These are phyloP conservation scores for Conus canariensis DNA, from an alignment of 2,888 invertebrate species.

Conservation along the genomic window DNA sequence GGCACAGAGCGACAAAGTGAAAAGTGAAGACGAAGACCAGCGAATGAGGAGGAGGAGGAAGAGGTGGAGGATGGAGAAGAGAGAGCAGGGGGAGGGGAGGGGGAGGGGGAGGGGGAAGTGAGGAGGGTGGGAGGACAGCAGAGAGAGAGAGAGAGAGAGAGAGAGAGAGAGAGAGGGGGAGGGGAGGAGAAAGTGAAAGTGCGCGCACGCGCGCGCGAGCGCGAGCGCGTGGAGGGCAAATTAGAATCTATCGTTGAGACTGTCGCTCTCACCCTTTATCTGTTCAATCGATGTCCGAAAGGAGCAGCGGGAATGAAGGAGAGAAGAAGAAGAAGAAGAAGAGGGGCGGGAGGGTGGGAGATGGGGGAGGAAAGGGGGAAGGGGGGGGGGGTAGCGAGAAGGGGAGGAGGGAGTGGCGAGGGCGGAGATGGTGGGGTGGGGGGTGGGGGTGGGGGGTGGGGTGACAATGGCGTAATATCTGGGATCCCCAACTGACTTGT, in stretches of 20 bases:
- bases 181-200: neutral
- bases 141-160: constrained; percentile 3
- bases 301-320: neutral
- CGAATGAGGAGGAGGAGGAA: constrained; percentile 9
- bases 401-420: neutral
- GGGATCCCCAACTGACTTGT: neutral
- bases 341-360: too few species aligned
- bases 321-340: too few species aligned
- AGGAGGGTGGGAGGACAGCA: neutral
- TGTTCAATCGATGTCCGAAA: constrained; percentile 13
- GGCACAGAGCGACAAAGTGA: constrained; percentile 5
- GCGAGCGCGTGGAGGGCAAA: neutral
- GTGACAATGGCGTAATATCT: constrained; percentile 23
- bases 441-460: neutral
- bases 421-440: neutral
- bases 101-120: neutral
- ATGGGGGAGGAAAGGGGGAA: too few species aligned
- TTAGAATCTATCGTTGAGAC: constrained; percentile 26
- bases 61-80: neutral
- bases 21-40: neutral
- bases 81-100: neutral
- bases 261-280: neutral
- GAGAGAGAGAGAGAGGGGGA: neutral
- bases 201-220: neutral
- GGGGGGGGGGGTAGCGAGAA: too few species aligned